Evolutionary conservation across 2,888 invertebrate genomes (phyloP).

Genomic region (Apomyelois bistriatella): DNA sequence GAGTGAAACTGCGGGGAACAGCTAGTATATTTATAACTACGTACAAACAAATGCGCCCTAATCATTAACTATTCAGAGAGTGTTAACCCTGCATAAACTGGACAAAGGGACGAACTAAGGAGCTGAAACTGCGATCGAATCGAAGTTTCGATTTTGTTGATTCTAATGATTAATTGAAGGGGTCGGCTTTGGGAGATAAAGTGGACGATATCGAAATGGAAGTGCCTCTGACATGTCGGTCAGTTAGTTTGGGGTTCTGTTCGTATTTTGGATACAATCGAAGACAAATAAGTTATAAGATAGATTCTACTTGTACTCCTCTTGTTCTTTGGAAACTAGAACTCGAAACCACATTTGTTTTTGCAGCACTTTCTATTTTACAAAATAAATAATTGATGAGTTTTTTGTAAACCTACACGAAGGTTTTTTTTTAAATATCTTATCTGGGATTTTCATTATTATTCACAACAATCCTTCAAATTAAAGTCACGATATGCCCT

Average conservation of each 20-base stretch:
- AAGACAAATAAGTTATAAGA: not conserved
- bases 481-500: no score
- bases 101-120: conserved; percentile 2
- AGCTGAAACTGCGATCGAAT: not conserved
- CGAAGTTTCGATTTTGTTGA: conserved; percentile 7
- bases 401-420: no score
- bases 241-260: conserved; percentile 1
- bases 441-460: no score
- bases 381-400: no score
- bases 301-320: no score
- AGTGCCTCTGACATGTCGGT: not conserved
- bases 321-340: no score
- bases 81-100: not conserved
- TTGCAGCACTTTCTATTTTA: no score
- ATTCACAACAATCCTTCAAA: no score
- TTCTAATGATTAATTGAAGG: conserved; percentile 9
- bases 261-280: not conserved
- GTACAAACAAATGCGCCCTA: not conserved
- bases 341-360: no score
- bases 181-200: conserved; percentile 4
- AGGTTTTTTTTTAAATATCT: no score
- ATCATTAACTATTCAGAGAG: not conserved
- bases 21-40: no score
- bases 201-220: not conserved
- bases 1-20: no score